Conservation (phyloP, 2,113 vertebrate species). For the Merops nubicus region DNA sequence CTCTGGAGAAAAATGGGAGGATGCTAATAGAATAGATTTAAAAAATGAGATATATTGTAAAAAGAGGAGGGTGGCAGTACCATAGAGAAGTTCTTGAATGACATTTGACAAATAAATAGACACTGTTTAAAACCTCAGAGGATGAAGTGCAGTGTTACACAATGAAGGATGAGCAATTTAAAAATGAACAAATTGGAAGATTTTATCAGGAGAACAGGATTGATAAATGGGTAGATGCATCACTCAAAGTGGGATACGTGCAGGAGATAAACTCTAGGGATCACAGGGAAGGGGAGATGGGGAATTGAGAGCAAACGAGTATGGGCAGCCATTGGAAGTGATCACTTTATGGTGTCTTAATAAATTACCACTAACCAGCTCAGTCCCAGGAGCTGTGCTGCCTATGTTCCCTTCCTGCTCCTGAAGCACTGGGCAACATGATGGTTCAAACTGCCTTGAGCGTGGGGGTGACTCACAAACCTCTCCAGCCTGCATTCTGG, state of each 20-base stretch:
- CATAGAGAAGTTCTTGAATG: background rate
- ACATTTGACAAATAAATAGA: background rate
- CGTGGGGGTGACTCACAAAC: background rate
- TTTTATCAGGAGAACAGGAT: background rate
- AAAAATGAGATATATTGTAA: background rate
- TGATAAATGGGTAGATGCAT: background rate
- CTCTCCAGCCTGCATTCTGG: background rate
- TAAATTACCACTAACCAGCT: background rate
- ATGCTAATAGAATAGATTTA: background rate
- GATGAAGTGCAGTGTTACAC: background rate
- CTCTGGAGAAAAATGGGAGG: constrained; percentile 6
- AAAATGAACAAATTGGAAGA: background rate
- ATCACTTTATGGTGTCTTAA: background rate
- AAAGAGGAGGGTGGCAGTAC: background rate
- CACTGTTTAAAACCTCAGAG: background rate
- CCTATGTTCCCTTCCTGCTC: background rate
- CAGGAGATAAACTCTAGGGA: background rate
- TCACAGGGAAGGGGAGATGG: background rate
- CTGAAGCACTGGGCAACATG: fast-evolving
- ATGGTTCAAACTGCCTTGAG: background rate
- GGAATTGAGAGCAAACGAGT: background rate
- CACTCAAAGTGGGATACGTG: background rate
- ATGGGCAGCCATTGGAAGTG: background rate
- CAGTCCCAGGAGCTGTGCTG: background rate
- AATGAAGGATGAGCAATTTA: background rate